These are phyloP conservation scores for Scophthalmus maximus DNA, from an alignment of 2,113 vertebrate species.

Conservation along the genomic window DNA sequence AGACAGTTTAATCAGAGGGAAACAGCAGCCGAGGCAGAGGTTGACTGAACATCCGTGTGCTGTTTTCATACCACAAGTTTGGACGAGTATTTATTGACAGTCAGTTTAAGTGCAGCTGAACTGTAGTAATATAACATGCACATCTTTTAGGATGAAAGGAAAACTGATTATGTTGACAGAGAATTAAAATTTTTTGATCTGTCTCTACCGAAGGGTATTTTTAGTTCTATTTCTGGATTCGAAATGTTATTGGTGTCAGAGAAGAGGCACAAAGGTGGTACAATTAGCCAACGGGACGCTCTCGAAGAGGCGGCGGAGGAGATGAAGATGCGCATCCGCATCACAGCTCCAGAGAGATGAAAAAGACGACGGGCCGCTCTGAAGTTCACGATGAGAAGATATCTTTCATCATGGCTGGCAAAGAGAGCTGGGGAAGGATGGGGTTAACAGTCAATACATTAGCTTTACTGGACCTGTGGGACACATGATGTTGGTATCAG, in stretches of 20 bases:
- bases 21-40: constrained; percentile 20
- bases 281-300: constrained; percentile 2
- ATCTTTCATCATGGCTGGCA: background rate
- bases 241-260: background rate
- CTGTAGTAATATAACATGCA: background rate
- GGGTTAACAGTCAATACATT: constrained; percentile 4
- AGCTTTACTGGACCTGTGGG: background rate
- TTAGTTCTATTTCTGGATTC: background rate
- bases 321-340: constrained; percentile 2
- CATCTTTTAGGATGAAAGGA: background rate
- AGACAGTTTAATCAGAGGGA: constrained; percentile 34
- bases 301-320: background rate
- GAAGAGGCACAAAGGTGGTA: background rate
- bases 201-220: background rate
- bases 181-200: background rate
- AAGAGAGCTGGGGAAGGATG: constrained; percentile 9
- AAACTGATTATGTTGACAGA: background rate
- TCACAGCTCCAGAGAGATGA: constrained; percentile 13
- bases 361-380: constrained; percentile 5
- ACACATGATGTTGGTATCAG: background rate
- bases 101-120: background rate
- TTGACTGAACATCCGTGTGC: constrained; percentile 19
- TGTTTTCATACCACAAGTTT: background rate
- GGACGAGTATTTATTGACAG: constrained; percentile 2
- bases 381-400: constrained; percentile 1